Conservation (phyloP, 2,888 invertebrate species). For the Lathronympha strigana region DNA sequence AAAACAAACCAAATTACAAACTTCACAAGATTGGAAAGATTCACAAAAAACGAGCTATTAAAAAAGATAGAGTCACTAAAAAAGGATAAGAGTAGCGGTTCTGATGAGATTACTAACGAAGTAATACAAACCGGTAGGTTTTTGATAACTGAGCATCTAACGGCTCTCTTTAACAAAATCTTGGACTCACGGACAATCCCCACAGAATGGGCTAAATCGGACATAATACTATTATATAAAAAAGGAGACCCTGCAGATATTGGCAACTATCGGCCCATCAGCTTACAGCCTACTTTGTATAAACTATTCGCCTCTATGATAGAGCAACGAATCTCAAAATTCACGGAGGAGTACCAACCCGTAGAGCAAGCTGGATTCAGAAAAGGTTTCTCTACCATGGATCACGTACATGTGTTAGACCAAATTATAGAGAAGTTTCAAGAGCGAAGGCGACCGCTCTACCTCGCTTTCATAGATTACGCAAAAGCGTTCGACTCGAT, state of each 20-base stretch:
- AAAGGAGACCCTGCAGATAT: no score
- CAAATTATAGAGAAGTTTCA: no score
- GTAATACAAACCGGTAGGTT: neutral
- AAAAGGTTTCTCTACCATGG: no score
- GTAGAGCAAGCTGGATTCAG: no score
- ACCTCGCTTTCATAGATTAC: no score
- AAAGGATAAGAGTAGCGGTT: neutral
- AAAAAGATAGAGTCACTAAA: slow-evolving; percentile 8
- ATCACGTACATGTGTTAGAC: no score
- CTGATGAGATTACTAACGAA: neutral
- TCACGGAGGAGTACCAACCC: no score
- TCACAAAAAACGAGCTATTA: neutral
- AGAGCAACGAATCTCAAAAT: slow-evolving; percentile 6
- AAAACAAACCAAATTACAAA: neutral
- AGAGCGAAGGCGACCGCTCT: no score
- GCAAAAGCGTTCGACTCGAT: no score
- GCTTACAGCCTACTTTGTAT: neutral
- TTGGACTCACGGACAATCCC: neutral
- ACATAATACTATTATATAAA: slow-evolving; percentile 6
- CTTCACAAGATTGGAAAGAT: neutral
- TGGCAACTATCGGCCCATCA: slow-evolving; percentile 6
- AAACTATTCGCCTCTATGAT: slow-evolving; percentile 3
- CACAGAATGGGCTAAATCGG: neutral
- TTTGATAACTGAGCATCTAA: neutral
- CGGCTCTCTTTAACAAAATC: slow-evolving; percentile 10